Base-by-base conservation (phyloP, 2,888 invertebrate species). In the Leucoptera coffeella region DNA sequence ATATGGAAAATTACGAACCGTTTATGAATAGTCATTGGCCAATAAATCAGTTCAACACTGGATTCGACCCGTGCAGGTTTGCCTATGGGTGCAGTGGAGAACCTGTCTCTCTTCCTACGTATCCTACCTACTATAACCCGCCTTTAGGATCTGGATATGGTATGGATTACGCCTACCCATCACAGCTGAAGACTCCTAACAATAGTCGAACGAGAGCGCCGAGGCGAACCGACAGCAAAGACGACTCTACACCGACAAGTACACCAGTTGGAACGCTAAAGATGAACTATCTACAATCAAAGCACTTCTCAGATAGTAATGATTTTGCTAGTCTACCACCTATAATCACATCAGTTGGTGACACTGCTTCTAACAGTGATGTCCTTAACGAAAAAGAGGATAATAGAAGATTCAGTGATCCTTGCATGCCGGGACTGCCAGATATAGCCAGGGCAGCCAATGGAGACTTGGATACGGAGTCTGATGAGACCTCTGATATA, bases 251-350 rank as follows among this genome's bases (percentile, higher is more conserved):
- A n/a, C 47, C 52, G 2, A 45, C 45, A 28, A 41, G 36, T 8
- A 42, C 49, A 9, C 34, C 45, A 9, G 51, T 47, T 24, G 38
- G 43, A 24, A 39, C 37, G 14, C 29, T 37, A 15, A 42, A 43
- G 31, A 34, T 38, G n/a, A 51, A 46, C 35, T 62, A 59, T 29
- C 42, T 59, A 17, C n/a, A n/a, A n/a, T n/a, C n/a, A n/a, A 67
- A 61, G 48, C 55, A 50, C 38, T 52, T 53, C 30, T 43, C 49
- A 13, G 69, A 65, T 23, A 64, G 53, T 32, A 61, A 65, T 33
- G 78, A 77, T 36, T 77, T 69, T 40, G 74, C 83, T 24, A 86
- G 86, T 46, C 50, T 86, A 32, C 86, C 86, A 14, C 81, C 85
- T 1, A 78, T 77, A 30, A 79, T 81, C 24, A 77, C 80, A 4